These are phyloP conservation scores for Pantherophis guttatus DNA, from an alignment of 2,113 vertebrate genomes.

Conservation along the genomic window DNA sequence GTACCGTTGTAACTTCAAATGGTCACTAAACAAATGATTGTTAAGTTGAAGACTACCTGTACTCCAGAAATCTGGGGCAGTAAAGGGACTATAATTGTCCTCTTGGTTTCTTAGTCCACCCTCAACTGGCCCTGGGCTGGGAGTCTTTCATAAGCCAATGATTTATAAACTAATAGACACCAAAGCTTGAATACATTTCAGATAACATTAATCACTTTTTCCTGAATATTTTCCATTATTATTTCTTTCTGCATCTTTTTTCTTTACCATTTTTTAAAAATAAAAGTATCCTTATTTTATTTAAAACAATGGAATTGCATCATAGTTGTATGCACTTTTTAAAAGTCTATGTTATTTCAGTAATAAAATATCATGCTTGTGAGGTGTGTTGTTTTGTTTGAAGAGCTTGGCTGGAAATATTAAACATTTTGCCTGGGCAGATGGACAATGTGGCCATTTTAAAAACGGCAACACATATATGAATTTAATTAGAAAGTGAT, in stretches of 20 bases:
- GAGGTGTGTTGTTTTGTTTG: conserved; percentile 24
- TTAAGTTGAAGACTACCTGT: not conserved
- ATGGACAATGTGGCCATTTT: conserved; percentile 73
- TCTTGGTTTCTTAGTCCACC: not conserved
- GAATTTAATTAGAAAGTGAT: conserved; percentile 71
- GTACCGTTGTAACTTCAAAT: not conserved
- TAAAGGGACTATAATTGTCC: not conserved
- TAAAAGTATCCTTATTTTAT: not conserved
- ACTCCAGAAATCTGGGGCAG: not conserved
- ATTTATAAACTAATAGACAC: not conserved
- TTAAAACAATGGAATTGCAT: not conserved
- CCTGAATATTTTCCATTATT: not conserved
- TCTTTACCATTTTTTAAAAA: not conserved
- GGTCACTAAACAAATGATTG: not conserved
- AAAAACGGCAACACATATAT: conserved; percentile 70
- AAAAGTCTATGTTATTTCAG: not conserved
- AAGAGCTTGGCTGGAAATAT: conserved; percentile 64
- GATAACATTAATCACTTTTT: not conserved
- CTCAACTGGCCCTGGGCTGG: not conserved
- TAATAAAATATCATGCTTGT: conserved; percentile 10
- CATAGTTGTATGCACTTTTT: not conserved
- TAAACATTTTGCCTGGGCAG: conserved; percentile 69
- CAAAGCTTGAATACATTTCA: not conserved
- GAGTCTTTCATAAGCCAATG: not conserved
- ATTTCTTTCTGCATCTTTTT: not conserved